phyloP scores from a whole-genome alignment of 2,888 invertebrate species.

The Lepetodrilus schrolli region DNA sequence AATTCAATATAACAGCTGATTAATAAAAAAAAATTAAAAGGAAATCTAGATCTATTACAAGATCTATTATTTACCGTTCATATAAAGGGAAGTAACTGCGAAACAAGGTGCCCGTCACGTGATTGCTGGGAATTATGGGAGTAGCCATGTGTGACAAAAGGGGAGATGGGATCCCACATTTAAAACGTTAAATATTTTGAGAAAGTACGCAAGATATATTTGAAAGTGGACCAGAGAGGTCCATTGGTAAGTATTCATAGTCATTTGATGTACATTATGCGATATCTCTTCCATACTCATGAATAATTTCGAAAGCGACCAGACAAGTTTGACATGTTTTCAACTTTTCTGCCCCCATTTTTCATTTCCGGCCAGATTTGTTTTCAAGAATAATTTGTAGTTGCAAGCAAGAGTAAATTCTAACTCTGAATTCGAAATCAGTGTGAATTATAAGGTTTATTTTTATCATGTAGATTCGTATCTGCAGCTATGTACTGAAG shows the following conservation, averaged over 20 bases:
- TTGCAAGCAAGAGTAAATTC: no score
- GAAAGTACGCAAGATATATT: background rate
- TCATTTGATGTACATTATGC: no score
- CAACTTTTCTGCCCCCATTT: background rate
- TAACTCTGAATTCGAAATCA: no score
- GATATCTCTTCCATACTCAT: no score
- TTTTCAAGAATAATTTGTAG: no score
- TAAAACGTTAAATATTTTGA: background rate
- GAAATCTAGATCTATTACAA: background rate
- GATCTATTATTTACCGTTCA: no score
- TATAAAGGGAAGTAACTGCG: background rate
- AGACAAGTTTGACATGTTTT: background rate
- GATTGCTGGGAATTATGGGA: constrained; percentile 25
- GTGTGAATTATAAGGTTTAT: no score
- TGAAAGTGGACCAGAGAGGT: background rate
- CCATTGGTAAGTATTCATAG: background rate
- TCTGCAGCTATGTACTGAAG: no score
- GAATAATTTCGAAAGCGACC: background rate
- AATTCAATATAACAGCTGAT: no score
- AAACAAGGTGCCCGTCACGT: constrained; percentile 2
- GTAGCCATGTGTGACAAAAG: constrained; percentile 30
- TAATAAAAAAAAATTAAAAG: background rate
- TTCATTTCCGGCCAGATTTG: no score
- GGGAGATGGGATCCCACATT: constrained; percentile 1
- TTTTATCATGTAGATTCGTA: no score